phyloP scores from a whole-genome alignment of 2,113 vertebrate species.

The Mirounga angustirostris region DNA sequence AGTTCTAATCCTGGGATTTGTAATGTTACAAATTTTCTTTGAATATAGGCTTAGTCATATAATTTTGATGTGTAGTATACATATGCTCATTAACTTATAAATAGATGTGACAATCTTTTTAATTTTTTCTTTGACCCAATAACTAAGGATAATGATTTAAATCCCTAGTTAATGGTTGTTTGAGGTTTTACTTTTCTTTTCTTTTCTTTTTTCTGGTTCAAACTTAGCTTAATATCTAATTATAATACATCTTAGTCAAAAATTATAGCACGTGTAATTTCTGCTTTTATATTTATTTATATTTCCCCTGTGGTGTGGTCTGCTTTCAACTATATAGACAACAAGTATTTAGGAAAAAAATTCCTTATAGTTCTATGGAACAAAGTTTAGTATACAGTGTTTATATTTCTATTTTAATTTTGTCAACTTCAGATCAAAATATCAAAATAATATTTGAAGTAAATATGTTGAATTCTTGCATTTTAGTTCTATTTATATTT shows the following conservation, averaged over 20 bases:
- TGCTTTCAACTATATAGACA: not conserved
- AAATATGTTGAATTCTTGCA: not conserved
- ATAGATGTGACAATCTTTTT: not conserved
- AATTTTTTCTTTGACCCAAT: not conserved
- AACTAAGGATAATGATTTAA: not conserved
- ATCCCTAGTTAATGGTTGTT: not conserved
- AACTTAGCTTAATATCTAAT: not conserved
- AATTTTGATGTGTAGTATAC: not conserved
- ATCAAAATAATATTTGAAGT: not conserved
- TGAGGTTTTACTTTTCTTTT: not conserved
- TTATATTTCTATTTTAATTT: not conserved
- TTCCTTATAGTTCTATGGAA: not conserved
- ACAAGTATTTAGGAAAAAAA: not conserved
- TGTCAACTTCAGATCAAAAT: not conserved
- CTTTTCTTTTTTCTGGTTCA: not conserved
- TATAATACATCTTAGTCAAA: not conserved
- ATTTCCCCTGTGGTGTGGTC: not conserved
- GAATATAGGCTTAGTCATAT: not conserved
- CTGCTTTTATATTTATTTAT: not conserved
- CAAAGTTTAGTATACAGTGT: not conserved
- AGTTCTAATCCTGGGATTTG: not conserved
- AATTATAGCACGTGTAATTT: not conserved
- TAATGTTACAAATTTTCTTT: not conserved
- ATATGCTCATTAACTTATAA: not conserved
- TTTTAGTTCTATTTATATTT: not conserved